These are phyloP conservation scores for Trigoniulus corallinus DNA, from an alignment of 1,140 invertebrate genomes.

Conservation along the genomic window DNA sequence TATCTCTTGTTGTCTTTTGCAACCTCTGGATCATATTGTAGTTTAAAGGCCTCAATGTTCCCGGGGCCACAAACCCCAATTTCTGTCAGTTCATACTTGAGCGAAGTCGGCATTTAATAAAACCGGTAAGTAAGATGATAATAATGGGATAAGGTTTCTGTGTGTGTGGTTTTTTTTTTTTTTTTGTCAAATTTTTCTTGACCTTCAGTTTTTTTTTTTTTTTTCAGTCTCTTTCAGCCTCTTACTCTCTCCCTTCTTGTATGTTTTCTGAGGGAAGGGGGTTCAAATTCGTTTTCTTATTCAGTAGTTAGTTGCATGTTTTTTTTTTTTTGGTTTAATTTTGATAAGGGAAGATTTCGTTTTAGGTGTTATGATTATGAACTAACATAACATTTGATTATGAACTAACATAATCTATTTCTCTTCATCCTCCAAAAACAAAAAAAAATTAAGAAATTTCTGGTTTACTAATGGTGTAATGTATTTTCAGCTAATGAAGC, in stretches of 20 bases:
- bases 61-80: conserved; percentile 79
- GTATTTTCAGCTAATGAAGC: conserved; percentile 33
- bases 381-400: no score
- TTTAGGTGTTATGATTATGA: no score
- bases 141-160: no score
- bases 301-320: conserved; percentile 1
- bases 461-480: no score
- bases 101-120: conserved; percentile 80
- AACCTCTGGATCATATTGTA: conserved; percentile 3
- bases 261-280: conserved; percentile 2
- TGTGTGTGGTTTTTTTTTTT: no score
- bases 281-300: conserved; percentile 1
- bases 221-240: no score
- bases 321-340: conserved; percentile 11
- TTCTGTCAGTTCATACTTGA: conserved; percentile 87
- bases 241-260: conserved; percentile 1
- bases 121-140: conserved; percentile 57
- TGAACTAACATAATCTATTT: no score
- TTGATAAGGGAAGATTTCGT: no score
- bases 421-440: no score
- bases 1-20: conserved; percentile 1
- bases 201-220: conserved; percentile 11
- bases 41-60: conserved; percentile 32
- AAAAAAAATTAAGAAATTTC: no score
- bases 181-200: conserved; percentile 1